phyloP scores from a whole-genome alignment of 2,888 invertebrate species.

The Heliconius aoede region DNA sequence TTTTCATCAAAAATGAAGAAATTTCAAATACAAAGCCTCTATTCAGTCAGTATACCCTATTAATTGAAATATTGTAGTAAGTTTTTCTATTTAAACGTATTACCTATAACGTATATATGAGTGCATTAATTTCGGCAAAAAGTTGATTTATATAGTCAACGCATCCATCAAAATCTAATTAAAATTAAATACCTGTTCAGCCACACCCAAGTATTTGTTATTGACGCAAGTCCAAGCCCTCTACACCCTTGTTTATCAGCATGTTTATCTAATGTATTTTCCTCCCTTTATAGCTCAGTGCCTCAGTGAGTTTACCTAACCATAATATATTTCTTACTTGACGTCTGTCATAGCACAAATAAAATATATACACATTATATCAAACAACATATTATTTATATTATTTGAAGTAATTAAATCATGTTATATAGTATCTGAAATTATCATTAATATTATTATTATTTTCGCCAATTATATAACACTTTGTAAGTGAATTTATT shows the following conservation, averaged over 20 bases:
- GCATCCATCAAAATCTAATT: conserved; percentile 38
- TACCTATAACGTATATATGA: too few relatives aligned
- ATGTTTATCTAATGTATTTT: conserved; percentile 63
- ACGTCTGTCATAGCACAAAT: background rate
- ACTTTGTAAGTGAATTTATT: background rate
- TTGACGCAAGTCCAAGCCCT: conserved; percentile 68
- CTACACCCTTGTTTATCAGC: conserved; percentile 77
- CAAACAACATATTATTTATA: background rate
- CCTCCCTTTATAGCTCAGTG: conserved; percentile 49
- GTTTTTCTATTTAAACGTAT: background rate
- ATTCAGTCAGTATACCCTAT: too few relatives aligned
- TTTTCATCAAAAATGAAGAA: too few relatives aligned
- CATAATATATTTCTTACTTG: background rate
- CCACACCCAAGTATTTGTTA: conserved; percentile 70
- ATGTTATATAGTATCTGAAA: too few relatives aligned
- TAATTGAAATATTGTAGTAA: background rate
- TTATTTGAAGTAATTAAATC: too few relatives aligned
- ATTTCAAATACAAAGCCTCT: too few relatives aligned
- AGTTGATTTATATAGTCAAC: conserved; percentile 5
- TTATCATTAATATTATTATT: background rate
- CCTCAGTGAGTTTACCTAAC: conserved; percentile 29
- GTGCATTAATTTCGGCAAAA: background rate
- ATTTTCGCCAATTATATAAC: too few relatives aligned
- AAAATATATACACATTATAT: background rate
- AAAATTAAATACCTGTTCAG: conserved; percentile 37